phyloP scores from a whole-genome alignment of 2,888 invertebrate species.

The Stictocephala bisonia region DNA sequence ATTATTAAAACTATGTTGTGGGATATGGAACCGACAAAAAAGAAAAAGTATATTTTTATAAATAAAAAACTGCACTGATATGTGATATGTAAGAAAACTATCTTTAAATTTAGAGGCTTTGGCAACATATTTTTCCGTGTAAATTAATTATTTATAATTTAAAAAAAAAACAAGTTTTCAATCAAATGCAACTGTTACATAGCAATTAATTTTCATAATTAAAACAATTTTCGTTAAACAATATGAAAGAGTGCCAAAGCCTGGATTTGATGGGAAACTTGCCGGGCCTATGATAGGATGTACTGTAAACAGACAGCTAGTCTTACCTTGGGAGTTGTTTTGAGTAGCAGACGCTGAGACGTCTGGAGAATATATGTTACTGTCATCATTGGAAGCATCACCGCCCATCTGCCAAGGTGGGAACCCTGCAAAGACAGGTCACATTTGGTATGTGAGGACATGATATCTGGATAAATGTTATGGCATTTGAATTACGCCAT shows the following conservation, averaged over 20 bases:
- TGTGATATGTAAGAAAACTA: no score
- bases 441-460: no score
- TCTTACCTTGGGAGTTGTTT: constrained; percentile 33
- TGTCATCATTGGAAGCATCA: constrained; percentile 76
- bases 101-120: no score
- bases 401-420: constrained; percentile 79
- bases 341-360: constrained; percentile 15
- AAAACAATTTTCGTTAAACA: background rate
- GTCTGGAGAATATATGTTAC: constrained; percentile 28
- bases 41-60: no score
- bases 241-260: constrained; percentile 19
- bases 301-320: constrained; percentile 5
- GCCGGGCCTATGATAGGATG: constrained; percentile 21
- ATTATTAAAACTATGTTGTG: no score
- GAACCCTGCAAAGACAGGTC: constrained; percentile 80
- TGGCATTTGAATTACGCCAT: no score
- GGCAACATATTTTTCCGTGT: background rate
- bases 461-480: no score
- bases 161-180: constrained; percentile 64
- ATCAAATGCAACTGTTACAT: no score
- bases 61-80: no score
- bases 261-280: background rate
- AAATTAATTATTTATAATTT: background rate
- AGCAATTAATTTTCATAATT: no score
- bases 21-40: no score